phyloP scores from a whole-genome alignment of 2,888 invertebrate genomes.

The Idaea biselata region DNA sequence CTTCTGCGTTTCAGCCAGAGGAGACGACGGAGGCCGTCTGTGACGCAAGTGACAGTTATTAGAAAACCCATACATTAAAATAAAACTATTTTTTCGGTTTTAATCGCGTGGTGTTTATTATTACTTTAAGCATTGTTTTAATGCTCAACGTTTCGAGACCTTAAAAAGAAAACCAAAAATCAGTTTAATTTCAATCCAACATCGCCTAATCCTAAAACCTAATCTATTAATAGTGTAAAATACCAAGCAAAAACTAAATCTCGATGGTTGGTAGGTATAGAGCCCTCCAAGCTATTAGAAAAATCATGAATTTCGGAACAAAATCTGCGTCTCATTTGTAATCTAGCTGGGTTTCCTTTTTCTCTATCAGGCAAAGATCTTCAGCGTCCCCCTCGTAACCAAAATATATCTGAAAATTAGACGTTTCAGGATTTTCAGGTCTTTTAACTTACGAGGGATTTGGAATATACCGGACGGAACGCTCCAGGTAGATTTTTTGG shows the following conservation, averaged over 20 bases:
- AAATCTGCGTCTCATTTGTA: slow-evolving; percentile 1
- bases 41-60: no score
- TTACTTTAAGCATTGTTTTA: no score
- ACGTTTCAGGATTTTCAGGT: not conserved
- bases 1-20: no score
- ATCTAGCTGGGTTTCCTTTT: not conserved
- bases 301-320: not conserved
- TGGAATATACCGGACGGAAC: slow-evolving; percentile 38
- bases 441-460: slow-evolving; percentile 16
- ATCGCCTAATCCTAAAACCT: not conserved
- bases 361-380: not conserved
- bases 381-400: not conserved
- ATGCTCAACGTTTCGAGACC: no score
- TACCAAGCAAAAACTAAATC: not conserved
- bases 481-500: slow-evolving; percentile 12
- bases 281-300: not conserved
- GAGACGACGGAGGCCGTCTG: no score
- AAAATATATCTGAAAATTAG: slow-evolving; percentile 1
- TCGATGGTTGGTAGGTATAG: not conserved
- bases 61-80: no score
- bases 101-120: no score
- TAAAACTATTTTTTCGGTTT: no score
- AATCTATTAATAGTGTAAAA: not conserved
- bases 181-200: no score
- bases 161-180: no score